These are phyloP conservation scores for Vipera ursinii DNA, from an alignment of 2,797 vertebrate species.

Conservation along the genomic window DNA sequence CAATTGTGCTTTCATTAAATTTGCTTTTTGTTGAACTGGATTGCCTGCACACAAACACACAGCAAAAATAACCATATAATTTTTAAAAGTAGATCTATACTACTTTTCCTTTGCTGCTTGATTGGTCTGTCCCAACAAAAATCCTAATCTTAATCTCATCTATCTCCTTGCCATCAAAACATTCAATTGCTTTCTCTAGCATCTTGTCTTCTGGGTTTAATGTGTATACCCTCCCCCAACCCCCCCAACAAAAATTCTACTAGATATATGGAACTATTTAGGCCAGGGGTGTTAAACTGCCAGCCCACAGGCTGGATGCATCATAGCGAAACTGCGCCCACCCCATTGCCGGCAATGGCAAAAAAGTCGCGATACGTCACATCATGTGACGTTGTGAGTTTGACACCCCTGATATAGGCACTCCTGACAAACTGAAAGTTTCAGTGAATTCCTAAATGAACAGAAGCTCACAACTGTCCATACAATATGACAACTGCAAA, in stretches of 20 bases:
- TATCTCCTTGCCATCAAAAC: background rate
- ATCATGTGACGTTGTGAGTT: too few relatives aligned
- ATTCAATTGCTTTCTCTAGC: background rate
- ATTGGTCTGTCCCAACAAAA: background rate
- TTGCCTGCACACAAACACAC: background rate
- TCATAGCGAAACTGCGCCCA: too few relatives aligned
- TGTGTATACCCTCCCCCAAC: background rate
- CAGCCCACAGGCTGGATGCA: too few relatives aligned
- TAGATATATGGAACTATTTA: background rate
- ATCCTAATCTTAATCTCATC: background rate
- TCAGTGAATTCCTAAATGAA: background rate
- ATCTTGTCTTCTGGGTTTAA: background rate
- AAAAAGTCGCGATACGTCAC: too few relatives aligned
- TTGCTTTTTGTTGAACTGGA: background rate
- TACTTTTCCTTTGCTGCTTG: background rate
- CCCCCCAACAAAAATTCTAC: too few relatives aligned
- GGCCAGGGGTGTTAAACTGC: too few relatives aligned
- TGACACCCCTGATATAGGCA: background rate
- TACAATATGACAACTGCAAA: background rate
- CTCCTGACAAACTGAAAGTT: background rate
- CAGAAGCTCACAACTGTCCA: background rate
- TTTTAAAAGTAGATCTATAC: background rate
- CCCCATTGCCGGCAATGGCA: too few relatives aligned
- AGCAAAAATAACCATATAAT: background rate
- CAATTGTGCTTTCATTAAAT: background rate